Base-by-base conservation (phyloP, 1,140 invertebrate species). In the Trypoxylus dichotomus region DNA sequence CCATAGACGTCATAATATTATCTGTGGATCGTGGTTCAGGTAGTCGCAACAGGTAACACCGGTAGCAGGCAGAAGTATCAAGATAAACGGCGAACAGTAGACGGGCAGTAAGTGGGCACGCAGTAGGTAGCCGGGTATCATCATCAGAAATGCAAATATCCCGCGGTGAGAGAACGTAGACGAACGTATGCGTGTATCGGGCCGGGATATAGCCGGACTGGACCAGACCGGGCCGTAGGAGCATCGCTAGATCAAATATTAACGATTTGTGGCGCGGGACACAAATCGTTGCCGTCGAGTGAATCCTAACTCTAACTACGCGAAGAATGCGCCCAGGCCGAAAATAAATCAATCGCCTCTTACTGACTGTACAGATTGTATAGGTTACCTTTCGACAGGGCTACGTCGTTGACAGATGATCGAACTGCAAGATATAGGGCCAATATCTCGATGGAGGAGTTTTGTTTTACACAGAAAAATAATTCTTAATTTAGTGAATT, bases 21-120 rank as follows among this genome's bases (percentile, higher is more conserved):
- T 54, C 47, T 54, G 47, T 15, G 15, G 15, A 54, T 54, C 15
- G 47, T 19, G 19, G 47, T 54, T 54, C 47, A 54, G 47, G 47
- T 54, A 54, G 47, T 54, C 47, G 47, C 47, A 54, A 19, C 47
- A 54, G 47, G 47, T 54, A 54, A 54, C 47, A 54, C 47, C 47
- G n/a, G 47, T 54, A 54, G 47, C 47, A 54, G 47, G 13, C 47
- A 54, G 43, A 2, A 47, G 43, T 47, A 47, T 13, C 43, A 47
- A n/a, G 10, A 47, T 11, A 11, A 47, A 19, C 47, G 47, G 15
- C 15, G 3, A 5, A 54, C 19, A 54, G 15, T 54, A 15, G 19
- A 19, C 19, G 19, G 47, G 47, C n/a, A 54, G 43, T 47, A 47
- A 32, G 32, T 32, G 32, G 32, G 32, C 7, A 32, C 32, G 2